Percentiles rank a stretch among this genome's conserved stretches.
phyloP scores from a whole-genome alignment of 2,888 invertebrate species.

The Criorhina ranunculi region DNA sequence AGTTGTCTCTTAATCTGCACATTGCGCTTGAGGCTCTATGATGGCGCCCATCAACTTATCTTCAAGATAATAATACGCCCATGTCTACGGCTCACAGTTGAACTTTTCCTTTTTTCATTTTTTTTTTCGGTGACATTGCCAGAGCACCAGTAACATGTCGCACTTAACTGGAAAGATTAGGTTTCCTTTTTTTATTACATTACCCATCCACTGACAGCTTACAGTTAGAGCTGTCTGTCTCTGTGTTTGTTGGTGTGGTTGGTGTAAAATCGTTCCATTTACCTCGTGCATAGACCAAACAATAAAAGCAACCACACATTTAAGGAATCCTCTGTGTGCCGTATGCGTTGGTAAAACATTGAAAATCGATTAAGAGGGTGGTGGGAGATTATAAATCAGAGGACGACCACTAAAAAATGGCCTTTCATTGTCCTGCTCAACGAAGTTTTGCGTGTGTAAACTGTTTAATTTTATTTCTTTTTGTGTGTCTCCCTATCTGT shows the following conservation, averaged over 20 bases:
- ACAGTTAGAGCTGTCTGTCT: not conserved
- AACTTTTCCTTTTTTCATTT: no score
- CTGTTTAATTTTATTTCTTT: slow-evolving; percentile 7
- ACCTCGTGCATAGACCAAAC: slow-evolving; percentile 11
- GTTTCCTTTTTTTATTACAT: slow-evolving; percentile 31
- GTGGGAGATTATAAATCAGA: slow-evolving; percentile 12
- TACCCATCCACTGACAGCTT: slow-evolving; percentile 10
- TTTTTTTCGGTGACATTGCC: no score
- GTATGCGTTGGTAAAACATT: slow-evolving; percentile 1
- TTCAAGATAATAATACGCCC: slow-evolving; percentile 24
- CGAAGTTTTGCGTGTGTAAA: not conserved
- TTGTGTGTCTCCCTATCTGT: not conserved
- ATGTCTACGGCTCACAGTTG: not conserved
- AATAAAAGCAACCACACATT: not conserved
- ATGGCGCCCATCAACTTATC: slow-evolving; percentile 27
- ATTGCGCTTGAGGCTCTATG: not conserved
- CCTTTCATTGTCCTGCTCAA: slow-evolving; percentile 18
- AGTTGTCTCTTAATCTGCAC: slow-evolving; percentile 1
- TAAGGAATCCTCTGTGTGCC: not conserved
- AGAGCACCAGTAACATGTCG: slow-evolving; percentile 20
- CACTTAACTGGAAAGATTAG: slow-evolving; percentile 36
- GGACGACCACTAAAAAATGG: slow-evolving; percentile 1
- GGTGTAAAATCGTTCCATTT: slow-evolving; percentile 8
- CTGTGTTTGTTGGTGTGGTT: not conserved
- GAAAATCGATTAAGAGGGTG: slow-evolving; percentile 21